Percentiles rank a stretch among this genome's conserved stretches.
Conservation (phyloP, 2,113 vertebrate species). For the Calidris pygmaea region DNA sequence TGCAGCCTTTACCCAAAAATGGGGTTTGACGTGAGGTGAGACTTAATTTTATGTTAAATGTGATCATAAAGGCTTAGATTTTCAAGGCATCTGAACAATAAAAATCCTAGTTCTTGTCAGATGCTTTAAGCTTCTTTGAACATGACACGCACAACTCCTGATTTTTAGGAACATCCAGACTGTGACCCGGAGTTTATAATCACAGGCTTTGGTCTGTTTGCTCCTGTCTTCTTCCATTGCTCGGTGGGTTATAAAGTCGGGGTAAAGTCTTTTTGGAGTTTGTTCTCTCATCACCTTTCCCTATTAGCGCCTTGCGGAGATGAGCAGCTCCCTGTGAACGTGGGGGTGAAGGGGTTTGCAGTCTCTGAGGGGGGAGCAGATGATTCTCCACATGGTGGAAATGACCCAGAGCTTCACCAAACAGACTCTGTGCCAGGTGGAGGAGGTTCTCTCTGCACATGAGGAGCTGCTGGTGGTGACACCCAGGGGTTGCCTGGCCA, state of each 20-base stretch:
- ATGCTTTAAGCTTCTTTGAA: not conserved
- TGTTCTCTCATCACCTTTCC: not conserved
- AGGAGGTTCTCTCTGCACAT: not conserved
- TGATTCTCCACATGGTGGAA: not conserved
- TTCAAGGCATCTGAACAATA: not conserved
- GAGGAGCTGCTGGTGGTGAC: not conserved
- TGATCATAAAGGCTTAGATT: not conserved
- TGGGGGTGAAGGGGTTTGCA: not conserved
- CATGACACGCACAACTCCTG: not conserved
- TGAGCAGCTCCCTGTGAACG: not conserved
- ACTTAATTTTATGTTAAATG: not conserved
- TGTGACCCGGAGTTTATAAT: not conserved
- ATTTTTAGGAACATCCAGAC: not conserved
- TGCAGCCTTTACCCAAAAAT: not conserved
- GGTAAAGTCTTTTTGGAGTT: not conserved
- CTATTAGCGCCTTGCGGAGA: not conserved
- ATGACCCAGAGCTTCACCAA: not conserved
- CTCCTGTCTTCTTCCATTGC: not conserved
- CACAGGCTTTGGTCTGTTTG: not conserved
- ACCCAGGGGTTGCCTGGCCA: not conserved
- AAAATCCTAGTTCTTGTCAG: not conserved
- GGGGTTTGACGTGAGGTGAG: not conserved
- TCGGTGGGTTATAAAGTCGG: rapidly evolving
- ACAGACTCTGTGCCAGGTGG: not conserved
- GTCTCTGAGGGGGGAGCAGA: no score